Evolutionary conservation across 2,888 invertebrate genomes (phyloP), one percentile per base, ranked within the genome.

Genomic region (Crepidodera aurea): DNA sequence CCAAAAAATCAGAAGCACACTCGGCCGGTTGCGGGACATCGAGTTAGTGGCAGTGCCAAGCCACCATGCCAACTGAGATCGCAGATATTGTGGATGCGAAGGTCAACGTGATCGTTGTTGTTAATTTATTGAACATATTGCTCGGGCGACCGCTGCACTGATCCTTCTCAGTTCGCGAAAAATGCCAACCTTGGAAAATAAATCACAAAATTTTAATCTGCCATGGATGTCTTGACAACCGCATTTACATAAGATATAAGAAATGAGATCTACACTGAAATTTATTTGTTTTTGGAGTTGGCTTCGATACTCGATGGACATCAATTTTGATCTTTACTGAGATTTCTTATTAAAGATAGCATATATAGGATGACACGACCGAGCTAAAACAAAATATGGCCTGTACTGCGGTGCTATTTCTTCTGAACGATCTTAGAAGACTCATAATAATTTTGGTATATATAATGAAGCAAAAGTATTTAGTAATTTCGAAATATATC

Each of bases 181-280:
- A 60, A 60, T 64, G 58, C 64, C 66, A 60, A 40, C 56, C 18
- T 55, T 57, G 50, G 56, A 16, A 59, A 44, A 66, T 66, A 62
- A 61, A 58, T 64, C 61, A 62, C 64, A 44, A 66, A 63, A 60
- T 65, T 62, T 65, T 77, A 77, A 77, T 77, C 76, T 76, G 74
- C 76, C 75, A 57, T 65, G 68, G 69, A 68, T 70, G 73, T 71
- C 73, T 66, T 71, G 74, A 75, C 73, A 53, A 16, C 19, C 37
- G 32, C 53, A 64, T 60, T 60, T 64, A 16, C 59, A 63, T 59
- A 54, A 55, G 59, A 42, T 16, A 13, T 44, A 44, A 44, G 44
- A 44, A 44, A 44, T 44, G 44, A 44, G 44, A 44, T 10, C 44
- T 44, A 3, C 22, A 16, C 3, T 6, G 19, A 25, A 44, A 44